Base-by-base conservation (phyloP, 2,113 vertebrate species). In the Himantopus leucocephalus region DNA sequence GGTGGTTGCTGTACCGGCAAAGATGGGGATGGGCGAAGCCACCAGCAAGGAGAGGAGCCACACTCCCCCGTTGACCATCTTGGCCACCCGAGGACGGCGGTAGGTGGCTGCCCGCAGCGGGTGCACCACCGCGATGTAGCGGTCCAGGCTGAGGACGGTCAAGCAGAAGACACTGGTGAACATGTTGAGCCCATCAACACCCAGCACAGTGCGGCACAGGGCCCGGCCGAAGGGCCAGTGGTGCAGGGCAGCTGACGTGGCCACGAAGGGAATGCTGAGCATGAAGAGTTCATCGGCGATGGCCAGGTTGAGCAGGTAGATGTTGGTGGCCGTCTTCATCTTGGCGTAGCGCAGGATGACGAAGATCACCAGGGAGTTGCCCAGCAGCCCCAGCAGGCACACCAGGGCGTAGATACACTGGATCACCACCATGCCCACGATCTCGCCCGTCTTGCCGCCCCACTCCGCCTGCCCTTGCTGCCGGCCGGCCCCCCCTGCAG, bases 241-340 rank as follows among this genome's bases (percentile, higher is more conserved):
- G 88, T 97, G 98, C 90, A 99, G 98, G 58, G 99, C 84, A 1
- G 98, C 98, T 3, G 99, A 99, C 4, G 99, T 98, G 90, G 99
- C 99, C 94, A 98, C 96, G 11, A 99, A 99, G 84, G 99, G 99
- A 91, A 98, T 98, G 78, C 99, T 99, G 67, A 99, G 98, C 99
- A 99, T 99, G 63, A 99, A 98, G 78, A 99, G 98, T 97, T 99
- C 99, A 2, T 99, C 99, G 1, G 99, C 99, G 6, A 99, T 98
- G 68, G 99, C 99, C 97, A 99, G 85, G 96, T 99, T 99, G n/a
- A 99, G 98, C 97, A 99, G 98, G 97, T 99, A 99, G 96, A 99
- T 99, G 94, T 99, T 99, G 68, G 99, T 99, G 78, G 99, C 99
- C 2, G 99, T 99, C 97, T 99, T 99, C 99, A 99, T 99, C 95